Evolutionary conservation across 2,888 invertebrate genomes (phyloP), one percentile per base, ranked within the genome.

Genomic region (Acronicta alni): DNA sequence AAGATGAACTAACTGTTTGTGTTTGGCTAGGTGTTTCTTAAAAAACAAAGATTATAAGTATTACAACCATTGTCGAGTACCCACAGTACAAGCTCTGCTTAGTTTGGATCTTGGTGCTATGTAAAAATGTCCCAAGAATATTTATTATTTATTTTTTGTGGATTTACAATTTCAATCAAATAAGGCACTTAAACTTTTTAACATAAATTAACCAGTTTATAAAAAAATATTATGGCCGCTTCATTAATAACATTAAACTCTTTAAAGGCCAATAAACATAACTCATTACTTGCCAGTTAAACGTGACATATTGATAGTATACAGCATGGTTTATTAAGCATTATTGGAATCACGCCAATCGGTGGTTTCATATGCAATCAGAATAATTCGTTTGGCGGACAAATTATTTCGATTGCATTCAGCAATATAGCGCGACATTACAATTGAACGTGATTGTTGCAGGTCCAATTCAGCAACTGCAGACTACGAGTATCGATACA

Each of bases 341-440:
- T 80, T 77, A 78, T 72, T 79, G 80, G 76, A 75, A 58, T 66
- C 55, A 62, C 72, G 77, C 82, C 83, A 79, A 72, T 75, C 69
- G 70, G 62, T 69, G 74, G 71, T 71, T 79, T 77, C 79, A 80
- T 83, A 81, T 73, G 81, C 81, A 82, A 82, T 84, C 81, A 79
- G 68, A 72, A 68, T 80, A 79, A 84, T 84, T 78, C 66, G 75
- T 79, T 77, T 75, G 69, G 47, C 59, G 39, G 56, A 55, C 46
- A 57, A 74, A 77, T 79, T 72, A 77, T 72, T 70, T 67, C 67
- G 68, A 70, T 67, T 71, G 67, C 57, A 14, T 53, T 42, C 46
- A 20, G 15, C 55, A 62, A 64, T 70, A 58, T 48, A 53, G 35
- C 55, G 57, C 59, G 65, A 60, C 55, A 55, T 60, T 74, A 62